A percentile compares a stretch with the other conserved stretches of the same genome.
These are phyloP conservation scores for Ceyx erithaca DNA, from an alignment of 2,797 vertebrate species.

Conservation along the genomic window DNA sequence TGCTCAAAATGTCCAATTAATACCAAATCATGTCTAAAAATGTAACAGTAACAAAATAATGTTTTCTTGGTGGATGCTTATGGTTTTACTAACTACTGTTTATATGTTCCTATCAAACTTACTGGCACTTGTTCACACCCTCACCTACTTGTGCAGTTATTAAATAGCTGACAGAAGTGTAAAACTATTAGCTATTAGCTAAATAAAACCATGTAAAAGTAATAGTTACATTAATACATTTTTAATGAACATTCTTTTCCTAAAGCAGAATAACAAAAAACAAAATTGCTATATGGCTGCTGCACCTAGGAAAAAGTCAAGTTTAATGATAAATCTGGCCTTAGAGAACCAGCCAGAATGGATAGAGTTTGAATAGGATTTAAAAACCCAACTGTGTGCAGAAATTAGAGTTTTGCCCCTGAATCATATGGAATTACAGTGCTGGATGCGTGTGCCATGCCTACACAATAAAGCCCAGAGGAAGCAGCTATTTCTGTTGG, in stretches of 20 bases:
- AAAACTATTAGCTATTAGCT: slow-evolving; percentile 77
- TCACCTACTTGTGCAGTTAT: slow-evolving; percentile 66
- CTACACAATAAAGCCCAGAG: slow-evolving; percentile 99
- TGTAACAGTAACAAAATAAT: slow-evolving; percentile 73
- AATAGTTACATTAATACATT: slow-evolving; percentile 82
- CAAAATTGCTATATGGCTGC: slow-evolving; percentile 80
- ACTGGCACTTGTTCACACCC: slow-evolving; percentile 74
- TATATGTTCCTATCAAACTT: slow-evolving; percentile 74
- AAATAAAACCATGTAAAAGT: slow-evolving; percentile 77
- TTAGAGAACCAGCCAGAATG: slow-evolving; percentile 89
- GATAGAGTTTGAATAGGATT: slow-evolving; percentile 96
- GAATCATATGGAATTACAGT: slow-evolving; percentile 99
- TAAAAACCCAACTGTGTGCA: slow-evolving; percentile 99
- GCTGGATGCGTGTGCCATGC: slow-evolving; percentile 93
- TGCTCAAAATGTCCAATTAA: slow-evolving; percentile 61
- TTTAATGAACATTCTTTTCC: slow-evolving; percentile 79
- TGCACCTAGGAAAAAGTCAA: slow-evolving; percentile 87
- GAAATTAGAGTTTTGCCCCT: slow-evolving; percentile 99
- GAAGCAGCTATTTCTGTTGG: slow-evolving; percentile 99
- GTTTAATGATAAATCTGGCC: slow-evolving; percentile 94
- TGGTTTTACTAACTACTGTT: slow-evolving; percentile 76
- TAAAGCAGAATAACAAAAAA: slow-evolving; percentile 75
- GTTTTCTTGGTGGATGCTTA: slow-evolving; percentile 75
- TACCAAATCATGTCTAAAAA: slow-evolving; percentile 57
- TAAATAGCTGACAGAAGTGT: slow-evolving; percentile 77